Evolutionary conservation across 1,140 invertebrate genomes (phyloP), one percentile per base, ranked within the genome.

Genomic region (Drosophila sturtevanti): DNA sequence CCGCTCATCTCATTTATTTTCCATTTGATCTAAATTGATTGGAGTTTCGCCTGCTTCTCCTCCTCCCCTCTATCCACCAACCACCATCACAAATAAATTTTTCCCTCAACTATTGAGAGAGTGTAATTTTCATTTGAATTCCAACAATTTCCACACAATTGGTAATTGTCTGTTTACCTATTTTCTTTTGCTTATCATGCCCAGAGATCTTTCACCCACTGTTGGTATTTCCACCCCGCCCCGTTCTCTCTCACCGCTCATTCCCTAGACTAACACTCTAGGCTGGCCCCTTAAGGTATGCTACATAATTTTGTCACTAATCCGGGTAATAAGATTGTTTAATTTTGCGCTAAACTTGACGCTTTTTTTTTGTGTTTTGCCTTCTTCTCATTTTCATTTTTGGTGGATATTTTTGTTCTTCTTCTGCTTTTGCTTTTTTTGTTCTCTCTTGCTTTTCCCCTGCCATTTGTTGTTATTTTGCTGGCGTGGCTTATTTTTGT

Each of bases 281-380:
- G 41, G 41, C 41, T 48, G 12, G 51, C 16, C 41, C 59, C 14
- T 21, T 21, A 38, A 66, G 55, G 77, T 60, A 62, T 82, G 79
- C 85, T 77, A 87, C 85, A 89, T 84, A 80, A 89, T 89, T 84
- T 89, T 89, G 84, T 89, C 84, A 89, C 84, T 89, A 89, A 89
- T 89, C 85, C 84, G 62, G 79, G 84, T 80, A 89, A 89, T 89
- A 89, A 89, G 84, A 89, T 89, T 89, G 84, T 89, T 89, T 89
- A 89, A 89, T 89, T 89, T 89, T 89, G 84, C 84, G 84, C 84
- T 89, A 89, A 89, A 89, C 84, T 89, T 89, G 77, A 89, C 84
- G 80, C 80, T 82, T 79, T 80, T 41, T 38, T 48, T 48, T 0
- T 38, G 37, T 14, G 3, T 72, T 79, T 82, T 79, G 72, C 84